Base-by-base conservation (phyloP, 35 echinoderm and acorn worm species). In the Chiridota heheva region DNA sequence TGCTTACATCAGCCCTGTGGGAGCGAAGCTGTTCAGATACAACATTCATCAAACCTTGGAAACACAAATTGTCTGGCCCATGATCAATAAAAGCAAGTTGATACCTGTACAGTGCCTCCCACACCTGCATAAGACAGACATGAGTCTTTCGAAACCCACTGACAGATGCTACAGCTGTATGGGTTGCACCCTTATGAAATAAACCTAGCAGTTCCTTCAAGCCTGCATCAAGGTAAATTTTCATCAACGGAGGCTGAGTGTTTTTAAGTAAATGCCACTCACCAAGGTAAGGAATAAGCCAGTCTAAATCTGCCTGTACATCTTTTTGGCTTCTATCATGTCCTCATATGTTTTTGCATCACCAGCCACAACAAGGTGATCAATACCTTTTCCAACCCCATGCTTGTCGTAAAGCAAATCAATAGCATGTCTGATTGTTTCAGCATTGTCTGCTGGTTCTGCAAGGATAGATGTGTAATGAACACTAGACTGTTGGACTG, bases 191-290 rank as follows among this genome's bases (percentile, higher is more conserved):
- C 33, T 42, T 63, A 25, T 83, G 81, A 28, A 67, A 70, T 41
- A 84, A 51, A 28, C 39, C 29, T 37, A 84, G n/a, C 29, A 84
- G 25, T 42, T 70, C 24, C 32, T 37, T 56, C 0, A 88, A 49
- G 18, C 76, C 86, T 24, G 31, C 47, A 60, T 88, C 38, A 0
- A 73, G 35, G 51, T 80, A 81, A 28, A 80, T 49, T 36, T 88
- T 88, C 75, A 88, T 57, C 24, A 81, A 33, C 28, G 76, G 73
- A 5, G 45, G 61, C 26, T 88, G 85, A 0, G 58, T 30, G 45
- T 88, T 88, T 60, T 88, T 88, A 8, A 88, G 49, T 2, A 80
- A 46, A 70, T 88, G 85, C 85, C 85, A 88, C 31, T 88, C 85
- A 1, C 74, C 85, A 44, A 80, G 39, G 44, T 70, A 80, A 3